phyloP scores from a whole-genome alignment of 2,797 vertebrate genomes.

The Lerista edwardsae region DNA sequence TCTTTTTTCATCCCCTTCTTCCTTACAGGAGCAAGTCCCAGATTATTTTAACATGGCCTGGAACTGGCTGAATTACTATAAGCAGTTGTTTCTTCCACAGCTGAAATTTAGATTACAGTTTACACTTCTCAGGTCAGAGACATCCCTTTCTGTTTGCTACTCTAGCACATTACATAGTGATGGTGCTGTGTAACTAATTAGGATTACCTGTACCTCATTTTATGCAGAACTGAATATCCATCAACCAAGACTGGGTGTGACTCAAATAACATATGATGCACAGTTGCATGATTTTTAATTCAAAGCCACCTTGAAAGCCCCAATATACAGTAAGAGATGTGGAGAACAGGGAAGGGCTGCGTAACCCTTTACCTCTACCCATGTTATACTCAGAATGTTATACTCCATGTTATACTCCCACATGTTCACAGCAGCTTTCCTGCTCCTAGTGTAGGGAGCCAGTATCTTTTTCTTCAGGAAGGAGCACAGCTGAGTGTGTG shows the following conservation, averaged over 20 bases:
- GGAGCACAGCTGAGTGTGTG: no score
- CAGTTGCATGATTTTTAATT: not conserved
- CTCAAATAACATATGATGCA: not conserved
- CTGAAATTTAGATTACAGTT: not conserved
- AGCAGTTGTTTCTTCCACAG: not conserved
- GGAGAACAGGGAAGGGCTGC: not conserved
- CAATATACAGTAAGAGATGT: not conserved
- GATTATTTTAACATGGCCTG: not conserved
- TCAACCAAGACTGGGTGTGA: not conserved
- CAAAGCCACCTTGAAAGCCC: not conserved
- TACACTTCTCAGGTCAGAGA: not conserved
- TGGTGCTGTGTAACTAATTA: not conserved
- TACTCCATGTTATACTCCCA: not conserved
- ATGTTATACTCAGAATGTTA: not conserved
- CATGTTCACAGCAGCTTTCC: not conserved
- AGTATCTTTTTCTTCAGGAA: no score
- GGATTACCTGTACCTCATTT: not conserved
- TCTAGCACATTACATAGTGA: not conserved
- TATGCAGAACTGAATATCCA: not conserved
- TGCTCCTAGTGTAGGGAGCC: not conserved
- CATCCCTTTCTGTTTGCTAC: not conserved
- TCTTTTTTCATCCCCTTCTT: no score
- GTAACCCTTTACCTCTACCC: not conserved
- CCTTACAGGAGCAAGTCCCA: not conserved
- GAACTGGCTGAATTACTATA: not conserved